Conservation (phyloP, 2,888 invertebrate genomes). For the Harpalus rufipes region DNA sequence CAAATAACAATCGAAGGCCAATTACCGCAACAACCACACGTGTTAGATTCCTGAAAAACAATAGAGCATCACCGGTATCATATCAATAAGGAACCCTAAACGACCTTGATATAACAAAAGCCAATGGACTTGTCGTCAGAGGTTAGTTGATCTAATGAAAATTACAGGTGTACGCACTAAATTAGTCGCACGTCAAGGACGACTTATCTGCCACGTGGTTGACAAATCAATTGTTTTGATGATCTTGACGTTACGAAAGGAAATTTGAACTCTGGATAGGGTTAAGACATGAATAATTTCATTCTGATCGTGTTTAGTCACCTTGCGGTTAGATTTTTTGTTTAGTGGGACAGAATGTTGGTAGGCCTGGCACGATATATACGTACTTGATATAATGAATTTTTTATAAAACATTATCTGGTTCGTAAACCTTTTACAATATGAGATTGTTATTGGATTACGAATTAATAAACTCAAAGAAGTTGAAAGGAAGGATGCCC, state of each 20-base stretch:
- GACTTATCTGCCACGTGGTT: conserved; percentile 21
- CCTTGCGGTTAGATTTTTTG: conserved; percentile 38
- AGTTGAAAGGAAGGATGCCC: too few relatives aligned
- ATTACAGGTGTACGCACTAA: conserved; percentile 38
- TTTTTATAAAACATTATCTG: conserved; percentile 11
- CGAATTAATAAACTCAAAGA: too few relatives aligned
- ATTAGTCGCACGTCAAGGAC: conserved; percentile 27
- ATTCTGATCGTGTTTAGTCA: conserved; percentile 31
- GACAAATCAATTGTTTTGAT: conserved; percentile 35
- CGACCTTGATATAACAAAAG: conserved; percentile 25
- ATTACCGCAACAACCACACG: conserved; percentile 20
- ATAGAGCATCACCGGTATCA: conserved; percentile 19
- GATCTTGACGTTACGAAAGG: conserved; percentile 26
- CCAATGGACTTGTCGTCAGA: conserved; percentile 42
- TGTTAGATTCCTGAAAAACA: conserved; percentile 33
- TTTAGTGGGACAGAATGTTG: conserved; percentile 29
- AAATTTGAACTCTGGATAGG: conserved; percentile 33
- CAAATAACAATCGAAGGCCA: conserved; percentile 46
- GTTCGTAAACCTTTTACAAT: conserved; percentile 16
- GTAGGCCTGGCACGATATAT: conserved; percentile 24
- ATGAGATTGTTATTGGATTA: too few relatives aligned
- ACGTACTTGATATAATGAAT: conserved; percentile 29
- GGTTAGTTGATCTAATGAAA: conserved; percentile 3
- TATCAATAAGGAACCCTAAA: conserved; percentile 13
- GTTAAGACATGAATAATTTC: conserved; percentile 39